These are phyloP conservation scores for Reinhardtius hippoglossoides DNA, from an alignment of 2,113 vertebrate species.

Conservation along the genomic window DNA sequence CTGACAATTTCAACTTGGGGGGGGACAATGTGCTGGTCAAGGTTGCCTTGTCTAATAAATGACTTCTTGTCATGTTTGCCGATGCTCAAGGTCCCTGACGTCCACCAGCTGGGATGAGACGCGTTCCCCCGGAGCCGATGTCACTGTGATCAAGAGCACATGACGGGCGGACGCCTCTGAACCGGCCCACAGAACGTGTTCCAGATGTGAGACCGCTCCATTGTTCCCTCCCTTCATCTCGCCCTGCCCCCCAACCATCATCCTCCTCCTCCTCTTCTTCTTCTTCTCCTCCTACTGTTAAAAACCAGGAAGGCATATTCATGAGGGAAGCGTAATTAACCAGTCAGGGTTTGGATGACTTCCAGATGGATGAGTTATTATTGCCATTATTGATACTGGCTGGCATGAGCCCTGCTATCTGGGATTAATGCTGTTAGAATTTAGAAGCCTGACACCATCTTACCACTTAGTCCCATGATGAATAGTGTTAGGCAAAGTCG, in stretches of 20 bases:
- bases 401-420: constrained; percentile 78
- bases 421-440: constrained; percentile 84
- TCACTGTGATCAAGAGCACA: constrained; percentile 60
- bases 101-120: constrained; percentile 46
- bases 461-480: constrained; percentile 83
- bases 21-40: constrained; percentile 67
- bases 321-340: constrained; percentile 81
- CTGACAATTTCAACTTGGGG: constrained; percentile 63
- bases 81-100: constrained; percentile 68
- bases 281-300: constrained; percentile 57
- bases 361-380: constrained; percentile 84
- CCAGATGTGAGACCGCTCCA: constrained; percentile 25
- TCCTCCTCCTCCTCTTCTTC: constrained; percentile 36
- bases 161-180: constrained; percentile 45
- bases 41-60: constrained; percentile 78
- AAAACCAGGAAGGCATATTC: constrained; percentile 78
- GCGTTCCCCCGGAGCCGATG: constrained; percentile 44
- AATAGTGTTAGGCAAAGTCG: constrained; percentile 80
- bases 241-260: background rate
- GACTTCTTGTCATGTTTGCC: constrained; percentile 75
- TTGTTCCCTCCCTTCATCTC: constrained; percentile 37
- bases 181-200: constrained; percentile 47
- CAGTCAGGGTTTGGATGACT: constrained; percentile 75
- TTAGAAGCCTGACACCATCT: constrained; percentile 79
- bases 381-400: constrained; percentile 83